Conservation (phyloP, 2,888 invertebrate genomes). For the Trissoscelio sp. region DNA sequence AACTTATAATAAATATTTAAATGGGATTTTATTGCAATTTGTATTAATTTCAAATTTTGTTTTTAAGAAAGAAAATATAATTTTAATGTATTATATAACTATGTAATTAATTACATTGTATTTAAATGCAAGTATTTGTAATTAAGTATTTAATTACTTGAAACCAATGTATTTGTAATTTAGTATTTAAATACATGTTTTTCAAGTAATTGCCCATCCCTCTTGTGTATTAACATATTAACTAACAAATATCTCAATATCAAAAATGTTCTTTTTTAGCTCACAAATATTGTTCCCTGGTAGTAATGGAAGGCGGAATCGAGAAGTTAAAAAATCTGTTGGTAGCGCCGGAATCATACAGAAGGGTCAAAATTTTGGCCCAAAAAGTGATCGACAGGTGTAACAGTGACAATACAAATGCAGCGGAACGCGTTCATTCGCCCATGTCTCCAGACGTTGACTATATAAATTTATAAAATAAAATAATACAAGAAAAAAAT, state of each 20-base stretch:
- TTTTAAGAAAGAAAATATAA: too few species aligned
- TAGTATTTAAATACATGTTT: too few species aligned
- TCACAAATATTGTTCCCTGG: constrained; percentile 95
- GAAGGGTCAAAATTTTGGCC: constrained; percentile 87
- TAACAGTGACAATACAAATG: constrained; percentile 69
- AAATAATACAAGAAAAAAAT: constrained; percentile 10
- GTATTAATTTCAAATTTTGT: too few species aligned
- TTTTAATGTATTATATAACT: too few species aligned
- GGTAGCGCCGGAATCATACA: constrained; percentile 86
- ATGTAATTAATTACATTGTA: too few species aligned
- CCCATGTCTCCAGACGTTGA: constrained; percentile 49
- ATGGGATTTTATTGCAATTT: too few species aligned
- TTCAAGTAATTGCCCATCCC: too few species aligned
- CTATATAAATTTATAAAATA: constrained; percentile 46
- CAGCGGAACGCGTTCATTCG: constrained; percentile 33
- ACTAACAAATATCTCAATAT: too few species aligned
- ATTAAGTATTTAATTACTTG: too few species aligned
- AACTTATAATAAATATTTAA: too few species aligned
- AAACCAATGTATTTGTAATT: too few species aligned
- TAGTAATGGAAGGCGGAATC: constrained; percentile 94
- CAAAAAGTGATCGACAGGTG: constrained; percentile 88
- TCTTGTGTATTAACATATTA: background rate
- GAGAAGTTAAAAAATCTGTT: constrained; percentile 88
- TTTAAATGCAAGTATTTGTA: too few species aligned
- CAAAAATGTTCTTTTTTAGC: constrained; percentile 85